Percentiles rank a stretch among this genome's conserved stretches.
These are phyloP conservation scores for Formica selysi DNA, from an alignment of 1,140 invertebrate genomes.

Conservation along the genomic window DNA sequence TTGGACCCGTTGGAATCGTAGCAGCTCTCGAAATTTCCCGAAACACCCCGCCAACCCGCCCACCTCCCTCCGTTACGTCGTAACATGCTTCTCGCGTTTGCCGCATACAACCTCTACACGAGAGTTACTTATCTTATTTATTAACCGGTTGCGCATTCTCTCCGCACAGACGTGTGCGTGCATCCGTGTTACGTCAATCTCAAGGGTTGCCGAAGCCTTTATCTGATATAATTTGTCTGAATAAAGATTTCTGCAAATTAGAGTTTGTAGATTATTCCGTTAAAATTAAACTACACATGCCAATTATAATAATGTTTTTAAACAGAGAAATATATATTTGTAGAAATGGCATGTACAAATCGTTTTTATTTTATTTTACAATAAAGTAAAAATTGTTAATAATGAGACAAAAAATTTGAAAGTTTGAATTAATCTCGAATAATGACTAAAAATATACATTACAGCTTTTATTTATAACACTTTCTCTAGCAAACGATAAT, in stretches of 20 bases:
- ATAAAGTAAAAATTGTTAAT: slow-evolving; percentile 6
- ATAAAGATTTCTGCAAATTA: background rate
- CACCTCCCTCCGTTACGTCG: slow-evolving; percentile 28
- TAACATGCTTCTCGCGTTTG: slow-evolving; percentile 52
- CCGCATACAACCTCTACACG: slow-evolving; percentile 18
- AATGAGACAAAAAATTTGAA: background rate
- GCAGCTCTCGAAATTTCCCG: slow-evolving; percentile 72
- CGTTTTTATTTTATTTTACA: background rate
- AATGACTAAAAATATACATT: background rate
- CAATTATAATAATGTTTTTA: background rate
- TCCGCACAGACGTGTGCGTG: background rate
- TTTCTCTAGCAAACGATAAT: background rate
- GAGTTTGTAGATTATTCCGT: background rate
- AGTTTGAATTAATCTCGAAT: background rate
- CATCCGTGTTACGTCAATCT: background rate
- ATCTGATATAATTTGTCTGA: background rate
- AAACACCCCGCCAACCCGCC: slow-evolving; percentile 66
- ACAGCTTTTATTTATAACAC: background rate
- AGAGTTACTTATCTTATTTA: slow-evolving; percentile 58
- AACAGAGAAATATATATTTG: background rate
- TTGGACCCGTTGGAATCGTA: slow-evolving; percentile 70
- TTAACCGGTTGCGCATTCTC: slow-evolving; percentile 28
- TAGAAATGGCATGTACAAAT: background rate
- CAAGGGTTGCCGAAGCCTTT: background rate
- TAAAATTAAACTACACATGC: background rate